Evolutionary conservation across 2,797 vertebrate species (phyloP).

Genomic region (Channallabes apus): DNA sequence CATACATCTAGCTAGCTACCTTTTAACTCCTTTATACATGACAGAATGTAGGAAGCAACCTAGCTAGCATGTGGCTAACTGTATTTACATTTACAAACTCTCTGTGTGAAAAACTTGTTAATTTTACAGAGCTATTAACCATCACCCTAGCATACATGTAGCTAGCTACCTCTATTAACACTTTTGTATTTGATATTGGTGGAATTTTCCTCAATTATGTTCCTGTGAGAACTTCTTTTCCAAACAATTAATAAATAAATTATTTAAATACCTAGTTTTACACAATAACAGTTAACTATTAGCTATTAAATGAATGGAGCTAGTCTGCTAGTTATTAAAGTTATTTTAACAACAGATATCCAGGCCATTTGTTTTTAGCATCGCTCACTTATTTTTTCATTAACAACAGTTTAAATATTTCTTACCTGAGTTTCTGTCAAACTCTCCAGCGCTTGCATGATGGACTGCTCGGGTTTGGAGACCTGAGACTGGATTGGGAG

Average conservation of each 20-base stretch:
- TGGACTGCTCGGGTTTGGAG: conserved; percentile 80
- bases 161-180: background rate
- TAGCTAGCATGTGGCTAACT: background rate
- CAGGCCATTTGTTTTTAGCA: background rate
- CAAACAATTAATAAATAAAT: too few species aligned
- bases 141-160: background rate
- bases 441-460: conserved; percentile 89
- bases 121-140: background rate
- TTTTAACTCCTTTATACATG: background rate
- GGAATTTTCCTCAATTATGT: background rate
- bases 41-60: too few species aligned
- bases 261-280: background rate
- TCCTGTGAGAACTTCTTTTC: too few species aligned
- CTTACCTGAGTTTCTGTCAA: conserved; percentile 90
- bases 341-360: background rate
- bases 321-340: background rate
- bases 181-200: background rate
- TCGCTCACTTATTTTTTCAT: background rate
- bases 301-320: background rate
- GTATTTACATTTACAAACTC: background rate
- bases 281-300: background rate
- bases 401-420: background rate
- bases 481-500: conserved; percentile 73
- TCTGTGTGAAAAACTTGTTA: too few species aligned
- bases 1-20: background rate